Conservation (phyloP, 2,113 vertebrate genomes). For the Heteronetta atricapilla region DNA sequence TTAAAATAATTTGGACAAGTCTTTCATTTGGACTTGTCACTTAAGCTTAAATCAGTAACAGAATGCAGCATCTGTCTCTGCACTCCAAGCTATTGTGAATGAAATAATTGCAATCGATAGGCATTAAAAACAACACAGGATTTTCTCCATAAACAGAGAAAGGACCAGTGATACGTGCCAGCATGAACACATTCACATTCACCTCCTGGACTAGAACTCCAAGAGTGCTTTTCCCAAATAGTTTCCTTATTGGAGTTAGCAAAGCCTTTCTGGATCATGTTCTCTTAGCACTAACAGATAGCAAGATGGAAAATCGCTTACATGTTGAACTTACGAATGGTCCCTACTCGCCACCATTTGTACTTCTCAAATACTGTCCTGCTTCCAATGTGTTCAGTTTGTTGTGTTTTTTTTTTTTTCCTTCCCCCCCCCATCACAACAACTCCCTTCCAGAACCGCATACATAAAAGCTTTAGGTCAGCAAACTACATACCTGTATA, state of each 20-base stretch:
- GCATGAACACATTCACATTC: background rate
- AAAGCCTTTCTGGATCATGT: background rate
- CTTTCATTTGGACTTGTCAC: slow-evolving; percentile 35
- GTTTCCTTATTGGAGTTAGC: background rate
- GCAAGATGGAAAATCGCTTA: background rate
- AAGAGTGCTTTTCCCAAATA: background rate
- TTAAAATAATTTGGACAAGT: slow-evolving; percentile 6
- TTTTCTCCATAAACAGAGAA: background rate
- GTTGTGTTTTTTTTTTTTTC: background rate
- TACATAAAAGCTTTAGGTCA: background rate
- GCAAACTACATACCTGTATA: background rate
- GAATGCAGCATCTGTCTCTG: background rate
- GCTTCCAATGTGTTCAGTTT: background rate
- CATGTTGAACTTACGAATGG: background rate
- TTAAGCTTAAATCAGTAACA: slow-evolving; percentile 5
- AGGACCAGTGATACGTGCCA: background rate
- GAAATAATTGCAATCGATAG: background rate
- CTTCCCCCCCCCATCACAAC: background rate
- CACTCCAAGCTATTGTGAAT: background rate
- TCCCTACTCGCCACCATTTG: background rate
- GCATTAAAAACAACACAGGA: background rate
- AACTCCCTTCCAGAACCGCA: background rate
- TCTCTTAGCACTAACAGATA: background rate
- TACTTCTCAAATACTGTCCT: background rate
- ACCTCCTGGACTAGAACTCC: background rate